These are phyloP conservation scores for Passer montanus DNA, from an alignment of 2,113 vertebrate species.

Conservation along the genomic window DNA sequence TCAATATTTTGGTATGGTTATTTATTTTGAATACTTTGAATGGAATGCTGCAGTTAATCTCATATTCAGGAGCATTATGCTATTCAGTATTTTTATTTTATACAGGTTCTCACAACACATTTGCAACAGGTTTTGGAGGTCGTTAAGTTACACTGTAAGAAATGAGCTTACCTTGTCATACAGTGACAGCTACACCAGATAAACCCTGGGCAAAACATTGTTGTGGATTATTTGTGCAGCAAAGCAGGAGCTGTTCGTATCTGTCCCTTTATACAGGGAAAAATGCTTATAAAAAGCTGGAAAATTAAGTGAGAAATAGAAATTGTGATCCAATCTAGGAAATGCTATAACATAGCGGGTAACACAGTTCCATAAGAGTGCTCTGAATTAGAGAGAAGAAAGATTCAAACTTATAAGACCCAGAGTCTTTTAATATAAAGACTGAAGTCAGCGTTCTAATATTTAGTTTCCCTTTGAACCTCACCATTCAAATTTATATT, in stretches of 20 bases:
- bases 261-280: background rate
- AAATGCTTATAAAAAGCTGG: background rate
- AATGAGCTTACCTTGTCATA: background rate
- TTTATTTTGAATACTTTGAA: background rate
- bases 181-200: background rate
- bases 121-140: background rate
- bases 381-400: background rate
- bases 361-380: background rate
- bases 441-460: background rate
- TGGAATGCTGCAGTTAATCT: background rate
- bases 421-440: background rate
- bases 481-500: background rate
- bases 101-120: background rate
- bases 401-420: background rate
- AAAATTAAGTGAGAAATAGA: background rate
- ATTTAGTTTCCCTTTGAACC: conserved; percentile 17
- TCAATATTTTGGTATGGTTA: background rate
- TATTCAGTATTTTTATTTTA: background rate
- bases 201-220: background rate
- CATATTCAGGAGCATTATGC: background rate
- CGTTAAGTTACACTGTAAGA: background rate
- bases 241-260: background rate
- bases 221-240: background rate
- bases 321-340: background rate
- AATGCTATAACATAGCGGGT: background rate